Base-by-base conservation (phyloP, 2,888 invertebrate genomes). In the Muschampia staudingeri region DNA sequence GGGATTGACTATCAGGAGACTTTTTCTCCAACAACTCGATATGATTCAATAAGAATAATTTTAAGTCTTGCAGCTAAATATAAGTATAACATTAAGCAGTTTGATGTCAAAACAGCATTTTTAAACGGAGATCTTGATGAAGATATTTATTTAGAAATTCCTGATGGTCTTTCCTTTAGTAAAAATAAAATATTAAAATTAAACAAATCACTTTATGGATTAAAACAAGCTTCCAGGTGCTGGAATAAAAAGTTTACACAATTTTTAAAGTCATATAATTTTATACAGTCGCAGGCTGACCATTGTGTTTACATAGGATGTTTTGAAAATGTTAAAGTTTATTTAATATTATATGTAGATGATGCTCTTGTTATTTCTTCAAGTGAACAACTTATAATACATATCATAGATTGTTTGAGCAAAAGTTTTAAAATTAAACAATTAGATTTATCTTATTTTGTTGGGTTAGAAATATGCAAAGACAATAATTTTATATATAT, bases 331-430 rank as follows among this genome's bases (percentile, higher is more conserved):
- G 42, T 78, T n/a, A 90, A 89, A 83, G 83, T 88, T n/a, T 82
- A 85, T 1, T 70, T 89, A 82, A 80, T 89, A 44, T 75, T 90
- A 4, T 90, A 87, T n/a, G 91, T 90, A 25, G 89, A 90, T 84
- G 90, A 90, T 85, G 87, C 56, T 0, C 77, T 90, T 44, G 16
- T 89, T 75, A 11, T 90, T 2, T 86, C 88, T 71, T 77, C 73
- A 30, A 83, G 65, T 84, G 52, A 52, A 65, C 0, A 40, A 44
- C 0, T 84, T 3, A 82, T 87, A 6, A 65, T 77, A 19, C 14
- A 72, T 52, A 83, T 87, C 56, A 84, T 88, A 69, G 37, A 79
- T 7, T 77, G 71, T 80, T 83, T 88, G 37, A 87, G 86, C 80
- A 70, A 85, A 82, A 56, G 7, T 14, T 90, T 90, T 87, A 82